A percentile compares a stretch with the other conserved stretches of the same genome.
phyloP scores from a whole-genome alignment of 2,113 vertebrate species.

The Cololabis saira region DNA sequence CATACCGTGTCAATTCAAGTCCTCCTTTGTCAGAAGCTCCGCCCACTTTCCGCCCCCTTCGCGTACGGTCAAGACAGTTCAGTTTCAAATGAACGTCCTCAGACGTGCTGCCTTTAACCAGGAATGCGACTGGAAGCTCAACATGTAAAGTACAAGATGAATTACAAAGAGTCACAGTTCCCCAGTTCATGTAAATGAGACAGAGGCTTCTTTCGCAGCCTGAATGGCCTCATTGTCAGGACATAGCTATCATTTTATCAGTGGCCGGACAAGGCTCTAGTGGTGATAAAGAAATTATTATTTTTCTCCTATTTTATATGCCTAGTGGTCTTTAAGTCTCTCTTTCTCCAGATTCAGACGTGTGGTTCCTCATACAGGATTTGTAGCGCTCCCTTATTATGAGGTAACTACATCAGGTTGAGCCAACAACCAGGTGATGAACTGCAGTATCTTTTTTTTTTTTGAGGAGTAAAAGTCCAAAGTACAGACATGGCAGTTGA shows the following conservation, averaged over 20 bases:
- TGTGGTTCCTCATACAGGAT: neutral
- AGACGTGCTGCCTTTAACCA: slow-evolving; percentile 35
- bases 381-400: neutral
- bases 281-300: slow-evolving; percentile 12
- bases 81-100: slow-evolving; percentile 42
- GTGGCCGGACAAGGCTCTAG: slow-evolving; percentile 6
- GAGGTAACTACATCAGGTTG: neutral
- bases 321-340: neutral
- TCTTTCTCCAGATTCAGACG: neutral
- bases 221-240: slow-evolving; percentile 74
- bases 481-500: too few species aligned
- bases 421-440: neutral
- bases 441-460: neutral
- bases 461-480: too few species aligned
- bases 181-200: slow-evolving; percentile 74
- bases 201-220: slow-evolving; percentile 47
- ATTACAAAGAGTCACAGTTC: slow-evolving; percentile 75
- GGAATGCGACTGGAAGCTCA: slow-evolving; percentile 33
- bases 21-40: slow-evolving; percentile 54
- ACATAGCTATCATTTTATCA: slow-evolving; percentile 61
- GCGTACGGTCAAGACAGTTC: slow-evolving; percentile 28
- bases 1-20: slow-evolving; percentile 42
- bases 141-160: slow-evolving; percentile 36
- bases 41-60: slow-evolving; percentile 46
- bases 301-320: slow-evolving; percentile 13